A percentile compares a stretch with the other conserved stretches of the same genome.
These are phyloP conservation scores for Microctonus aethiopoides DNA, from an alignment of 2,888 invertebrate genomes.

Conservation along the genomic window DNA sequence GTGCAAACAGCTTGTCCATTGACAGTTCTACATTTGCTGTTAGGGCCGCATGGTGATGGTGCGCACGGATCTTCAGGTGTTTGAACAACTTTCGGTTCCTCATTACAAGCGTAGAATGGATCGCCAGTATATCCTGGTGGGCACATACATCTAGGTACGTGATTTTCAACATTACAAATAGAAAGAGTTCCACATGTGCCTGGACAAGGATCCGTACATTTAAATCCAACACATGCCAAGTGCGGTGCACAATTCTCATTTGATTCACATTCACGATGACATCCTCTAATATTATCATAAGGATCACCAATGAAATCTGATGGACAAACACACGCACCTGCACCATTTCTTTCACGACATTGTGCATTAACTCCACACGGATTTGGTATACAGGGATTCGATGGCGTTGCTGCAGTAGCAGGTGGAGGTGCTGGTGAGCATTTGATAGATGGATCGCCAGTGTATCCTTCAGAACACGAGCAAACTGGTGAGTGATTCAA, in stretches of 20 bases:
- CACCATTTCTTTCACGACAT: conserved; percentile 83
- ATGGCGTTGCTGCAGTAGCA: conserved; percentile 39
- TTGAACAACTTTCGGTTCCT: conserved; percentile 37
- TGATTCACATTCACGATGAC: conserved; percentile 81
- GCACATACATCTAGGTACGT: conserved; percentile 83
- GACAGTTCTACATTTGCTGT: conserved; percentile 84
- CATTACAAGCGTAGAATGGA: conserved; percentile 75
- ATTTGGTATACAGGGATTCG: conserved; percentile 84
- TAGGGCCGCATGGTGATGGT: conserved; percentile 88
- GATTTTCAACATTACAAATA: conserved; percentile 81
- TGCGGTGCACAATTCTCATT: conserved; percentile 81
- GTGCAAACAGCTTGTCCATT: conserved; percentile 86
- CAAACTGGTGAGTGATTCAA: conserved; percentile 86
- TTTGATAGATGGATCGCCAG: conserved; percentile 78
- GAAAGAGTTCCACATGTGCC: conserved; percentile 86
- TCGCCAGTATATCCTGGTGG: conserved; percentile 82
- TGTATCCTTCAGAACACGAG: conserved; percentile 84
- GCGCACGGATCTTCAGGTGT: conserved; percentile 76
- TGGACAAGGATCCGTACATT: conserved; percentile 87
- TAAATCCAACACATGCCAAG: conserved; percentile 82
- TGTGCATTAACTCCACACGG: conserved; percentile 89
- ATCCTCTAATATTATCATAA: conserved; percentile 76
- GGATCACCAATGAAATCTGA: conserved; percentile 86
- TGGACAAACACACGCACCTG: conserved; percentile 86
- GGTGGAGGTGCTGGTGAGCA: conserved; percentile 66